Conservation (phyloP, 2,888 invertebrate genomes). For the Venustoraphidia nigricollis region DNA sequence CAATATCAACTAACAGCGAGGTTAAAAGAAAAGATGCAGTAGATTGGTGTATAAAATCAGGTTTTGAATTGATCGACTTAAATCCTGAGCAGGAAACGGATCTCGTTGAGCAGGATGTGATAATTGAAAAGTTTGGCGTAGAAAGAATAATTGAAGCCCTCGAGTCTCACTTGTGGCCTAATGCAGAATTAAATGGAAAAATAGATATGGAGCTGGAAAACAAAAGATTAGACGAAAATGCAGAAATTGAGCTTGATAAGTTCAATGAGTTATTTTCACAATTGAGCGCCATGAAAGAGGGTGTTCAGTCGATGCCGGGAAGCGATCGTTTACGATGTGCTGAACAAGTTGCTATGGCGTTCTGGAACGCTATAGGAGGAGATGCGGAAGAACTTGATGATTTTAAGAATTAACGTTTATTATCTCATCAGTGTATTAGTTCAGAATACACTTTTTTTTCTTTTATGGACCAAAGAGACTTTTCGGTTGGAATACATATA, state of each 20-base stretch:
- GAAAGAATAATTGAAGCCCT: conserved; percentile 52
- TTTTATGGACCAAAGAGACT: too few species aligned
- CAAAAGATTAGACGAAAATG: conserved; percentile 6
- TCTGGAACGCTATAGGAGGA: conserved; percentile 61
- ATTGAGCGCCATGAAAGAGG: conserved; percentile 49
- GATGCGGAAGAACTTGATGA: conserved; percentile 50
- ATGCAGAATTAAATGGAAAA: conserved; percentile 44
- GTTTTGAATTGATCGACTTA: conserved; percentile 54
- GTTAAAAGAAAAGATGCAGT: conserved; percentile 28
- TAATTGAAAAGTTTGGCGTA: conserved; percentile 45
- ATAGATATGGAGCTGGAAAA: conserved; percentile 7
- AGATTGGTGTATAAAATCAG: conserved; percentile 50
- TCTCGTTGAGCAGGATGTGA: conserved; percentile 29
- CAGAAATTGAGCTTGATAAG: conserved; percentile 22
- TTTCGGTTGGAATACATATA: too few species aligned
- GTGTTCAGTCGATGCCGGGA: conserved; percentile 41
- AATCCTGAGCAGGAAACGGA: conserved; percentile 25
- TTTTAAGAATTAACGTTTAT: conserved; percentile 16
- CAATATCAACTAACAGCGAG: conserved; percentile 27
- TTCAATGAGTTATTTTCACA: conserved; percentile 50
- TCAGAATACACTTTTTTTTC: too few species aligned
- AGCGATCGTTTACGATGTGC: conserved; percentile 51
- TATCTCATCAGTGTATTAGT: too few species aligned
- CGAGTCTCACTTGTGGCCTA: conserved; percentile 58
- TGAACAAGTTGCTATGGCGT: conserved; percentile 54